Percentiles rank a stretch among this genome's conserved stretches.
These are phyloP conservation scores for Gymnothorax javanicus DNA, from an alignment of 2,797 vertebrate genomes.

Conservation along the genomic window DNA sequence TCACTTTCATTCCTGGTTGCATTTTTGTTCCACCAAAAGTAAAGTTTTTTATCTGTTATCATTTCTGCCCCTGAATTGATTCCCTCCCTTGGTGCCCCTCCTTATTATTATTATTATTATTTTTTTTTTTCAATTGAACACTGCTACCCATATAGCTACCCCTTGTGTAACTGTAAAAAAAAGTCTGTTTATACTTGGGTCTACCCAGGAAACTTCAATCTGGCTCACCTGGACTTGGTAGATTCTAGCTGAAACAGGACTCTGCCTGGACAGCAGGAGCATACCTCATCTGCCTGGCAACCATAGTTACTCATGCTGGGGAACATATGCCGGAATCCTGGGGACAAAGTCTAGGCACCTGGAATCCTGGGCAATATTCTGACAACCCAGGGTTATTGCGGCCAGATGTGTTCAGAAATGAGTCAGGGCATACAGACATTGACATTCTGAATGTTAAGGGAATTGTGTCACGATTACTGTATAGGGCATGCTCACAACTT, in stretches of 20 bases:
- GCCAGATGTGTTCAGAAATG: neutral
- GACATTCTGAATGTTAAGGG: neutral
- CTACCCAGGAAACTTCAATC: neutral
- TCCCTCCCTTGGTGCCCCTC: too few species aligned
- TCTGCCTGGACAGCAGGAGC: neutral
- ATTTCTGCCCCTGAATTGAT: too few species aligned
- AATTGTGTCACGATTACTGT: too few species aligned
- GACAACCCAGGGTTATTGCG: neutral
- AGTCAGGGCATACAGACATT: neutral
- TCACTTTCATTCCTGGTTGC: too few species aligned
- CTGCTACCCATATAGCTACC: neutral
- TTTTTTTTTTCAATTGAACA: neutral
- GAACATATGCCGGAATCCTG: neutral
- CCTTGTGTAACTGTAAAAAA: slow-evolving; percentile 2
- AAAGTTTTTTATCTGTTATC: too few species aligned
- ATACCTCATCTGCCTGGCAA: neutral
- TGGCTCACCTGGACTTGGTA: neutral
- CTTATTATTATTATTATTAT: too few species aligned
- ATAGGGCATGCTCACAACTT: too few species aligned
- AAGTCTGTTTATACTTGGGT: slow-evolving; percentile 19
- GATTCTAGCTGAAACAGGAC: neutral
- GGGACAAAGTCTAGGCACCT: neutral
- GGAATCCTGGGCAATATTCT: neutral
- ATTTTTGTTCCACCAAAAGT: too few species aligned
- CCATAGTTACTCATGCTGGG: neutral